Percentiles rank a stretch among this genome's conserved stretches.
phyloP scores from a whole-genome alignment of 2,888 invertebrate species.

The Apomyelois bistriatella region DNA sequence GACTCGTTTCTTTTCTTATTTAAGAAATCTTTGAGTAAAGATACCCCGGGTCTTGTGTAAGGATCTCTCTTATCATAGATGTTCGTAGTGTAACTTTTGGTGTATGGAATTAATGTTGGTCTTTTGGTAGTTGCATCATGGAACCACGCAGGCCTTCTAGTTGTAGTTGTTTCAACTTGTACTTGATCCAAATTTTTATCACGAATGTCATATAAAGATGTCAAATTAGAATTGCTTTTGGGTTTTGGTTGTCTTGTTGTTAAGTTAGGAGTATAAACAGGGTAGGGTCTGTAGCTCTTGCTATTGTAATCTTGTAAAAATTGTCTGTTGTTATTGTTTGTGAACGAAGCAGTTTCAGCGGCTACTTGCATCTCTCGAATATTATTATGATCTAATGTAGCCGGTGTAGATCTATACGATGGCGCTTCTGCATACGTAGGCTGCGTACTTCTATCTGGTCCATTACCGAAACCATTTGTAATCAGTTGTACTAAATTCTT shows the following conservation, averaged over 20 bases:
- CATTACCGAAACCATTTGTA: slow-evolving; percentile 56
- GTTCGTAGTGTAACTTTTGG: slow-evolving; percentile 52
- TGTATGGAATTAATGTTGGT: slow-evolving; percentile 66
- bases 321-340: slow-evolving; percentile 73
- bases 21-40: slow-evolving; percentile 57
- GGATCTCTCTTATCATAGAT: slow-evolving; percentile 55
- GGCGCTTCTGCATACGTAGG: slow-evolving; percentile 57
- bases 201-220: slow-evolving; percentile 67
- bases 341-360: slow-evolving; percentile 89
- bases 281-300: slow-evolving; percentile 66
- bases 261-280: slow-evolving; percentile 62
- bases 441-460: slow-evolving; percentile 48
- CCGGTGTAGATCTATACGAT: slow-evolving; percentile 51
- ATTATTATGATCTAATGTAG: slow-evolving; percentile 63
- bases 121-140: slow-evolving; percentile 54
- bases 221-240: slow-evolving; percentile 60
- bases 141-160: slow-evolving; percentile 2
- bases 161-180: slow-evolving; percentile 25
- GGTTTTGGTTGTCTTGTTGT: slow-evolving; percentile 44
- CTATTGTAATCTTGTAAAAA: slow-evolving; percentile 61
- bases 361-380: slow-evolving; percentile 84
- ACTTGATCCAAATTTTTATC: slow-evolving; percentile 42
- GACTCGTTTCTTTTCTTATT: slow-evolving; percentile 66
- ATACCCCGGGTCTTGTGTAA: slow-evolving; percentile 71
- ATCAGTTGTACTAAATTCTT: slow-evolving; percentile 66